Base-by-base conservation (phyloP, 2,113 vertebrate species). In the Triplophysa tibetana region DNA sequence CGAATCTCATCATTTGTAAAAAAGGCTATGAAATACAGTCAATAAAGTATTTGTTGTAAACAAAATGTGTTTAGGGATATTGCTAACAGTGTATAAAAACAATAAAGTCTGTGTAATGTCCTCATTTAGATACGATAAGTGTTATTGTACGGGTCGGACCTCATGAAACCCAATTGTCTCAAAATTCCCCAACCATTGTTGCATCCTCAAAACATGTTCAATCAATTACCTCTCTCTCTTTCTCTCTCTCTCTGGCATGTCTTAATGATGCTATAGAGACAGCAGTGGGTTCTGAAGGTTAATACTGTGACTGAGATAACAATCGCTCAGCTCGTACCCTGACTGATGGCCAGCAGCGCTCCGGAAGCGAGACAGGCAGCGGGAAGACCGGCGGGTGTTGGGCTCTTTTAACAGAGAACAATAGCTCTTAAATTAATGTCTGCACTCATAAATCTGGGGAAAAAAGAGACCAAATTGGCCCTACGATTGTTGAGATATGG, bases 401-500 rank as follows among this genome's bases (percentile, higher is more conserved):
- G 82, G 70, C 81, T 86, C 88, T 86, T 87, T 90, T 90, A 90
- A 87, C 85, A 67, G 88, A 92, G 91, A 92, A 92, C 91, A 92
- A 92, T 92, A 89, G 90, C 89, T 92, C 89, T 92, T 92, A 92
- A 93, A 93, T 90, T 90, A 92, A 92, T 91, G 91, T 90, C 87
- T 84, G 88, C 85, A 88, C 89, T 92, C 88, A 85, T 92, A 90
- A 92, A 92, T 93, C 91, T 91, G 88, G 87, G 87, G 90, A 89
- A 90, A 70, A 19, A 11, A 79, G 77, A 79, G 66, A 68, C 83
- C 87, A 89, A 90, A 92, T 85, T 81, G 79, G 88, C 85, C 85
- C 86, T 76, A 77, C 85, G 90, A 92, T 91, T 91, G 89, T 86
- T 87, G 85, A 87, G 86, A 91, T 87, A 88, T 89, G 88, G 89